Evolutionary conservation across 1,140 invertebrate species (phyloP).

Genomic region (Pomacea maculata): DNA sequence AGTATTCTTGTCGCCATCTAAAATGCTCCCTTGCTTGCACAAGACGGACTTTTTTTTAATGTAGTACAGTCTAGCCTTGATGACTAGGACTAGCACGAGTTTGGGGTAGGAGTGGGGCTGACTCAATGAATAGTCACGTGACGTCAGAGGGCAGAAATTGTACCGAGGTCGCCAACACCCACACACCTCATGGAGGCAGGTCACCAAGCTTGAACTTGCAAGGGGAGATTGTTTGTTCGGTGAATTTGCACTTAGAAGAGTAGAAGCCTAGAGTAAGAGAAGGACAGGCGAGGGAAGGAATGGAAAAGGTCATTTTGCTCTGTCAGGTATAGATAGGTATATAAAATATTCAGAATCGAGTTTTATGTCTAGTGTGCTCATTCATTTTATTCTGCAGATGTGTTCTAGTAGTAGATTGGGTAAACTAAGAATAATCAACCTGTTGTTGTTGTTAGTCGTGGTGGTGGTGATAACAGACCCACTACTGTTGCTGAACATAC

Average conservation of each 20-base stretch:
- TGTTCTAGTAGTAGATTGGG: no score
- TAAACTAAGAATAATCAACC: no score
- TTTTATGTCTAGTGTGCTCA: no score
- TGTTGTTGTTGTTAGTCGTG: background rate
- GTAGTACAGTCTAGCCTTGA: no score
- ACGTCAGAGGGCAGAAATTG: constrained; percentile 1
- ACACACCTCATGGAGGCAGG: background rate
- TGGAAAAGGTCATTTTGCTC: background rate
- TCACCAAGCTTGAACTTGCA: background rate
- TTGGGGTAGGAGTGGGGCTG: background rate
- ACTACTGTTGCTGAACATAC: no score
- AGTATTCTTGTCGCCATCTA: background rate
- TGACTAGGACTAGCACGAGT: no score
- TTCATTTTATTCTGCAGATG: no score
- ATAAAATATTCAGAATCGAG: background rate
- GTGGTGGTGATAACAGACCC: no score
- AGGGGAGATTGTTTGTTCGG: background rate
- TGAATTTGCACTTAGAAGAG: background rate
- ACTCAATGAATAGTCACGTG: background rate
- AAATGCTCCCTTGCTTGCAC: background rate
- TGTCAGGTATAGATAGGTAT: background rate
- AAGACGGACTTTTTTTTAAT: background rate
- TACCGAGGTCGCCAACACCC: background rate
- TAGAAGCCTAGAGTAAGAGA: background rate
- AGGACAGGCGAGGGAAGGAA: background rate